A percentile compares a stretch with the other conserved stretches of the same genome.
These are phyloP conservation scores for Nemotelus pantherinus DNA, from an alignment of 2,888 invertebrate genomes.

Conservation along the genomic window DNA sequence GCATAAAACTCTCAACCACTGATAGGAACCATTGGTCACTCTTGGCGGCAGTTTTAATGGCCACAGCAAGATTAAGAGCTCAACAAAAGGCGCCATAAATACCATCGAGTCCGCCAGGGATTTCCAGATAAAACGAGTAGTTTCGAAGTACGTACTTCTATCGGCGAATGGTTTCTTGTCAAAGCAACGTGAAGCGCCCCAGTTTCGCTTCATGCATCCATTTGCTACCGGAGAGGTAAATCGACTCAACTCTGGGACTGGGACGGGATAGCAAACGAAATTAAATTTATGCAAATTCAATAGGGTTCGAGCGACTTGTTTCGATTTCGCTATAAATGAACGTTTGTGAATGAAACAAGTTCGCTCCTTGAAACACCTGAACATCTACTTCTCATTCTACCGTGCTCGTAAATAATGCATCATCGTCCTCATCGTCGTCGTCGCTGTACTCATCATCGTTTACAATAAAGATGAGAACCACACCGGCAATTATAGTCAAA, in stretches of 20 bases:
- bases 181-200: conserved; percentile 19
- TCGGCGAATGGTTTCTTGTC: conserved; percentile 21
- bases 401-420: conserved; percentile 38
- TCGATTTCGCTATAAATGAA: conserved; percentile 8
- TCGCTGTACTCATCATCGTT: conserved; percentile 11
- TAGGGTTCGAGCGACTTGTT: conserved; percentile 17
- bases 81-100: conserved; percentile 45
- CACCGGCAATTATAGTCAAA: conserved; percentile 47
- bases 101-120: conserved; percentile 38
- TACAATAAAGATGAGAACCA: conserved; percentile 38
- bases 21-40: conserved; percentile 27
- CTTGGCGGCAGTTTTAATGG: conserved; percentile 32
- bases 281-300: conserved; percentile 36
- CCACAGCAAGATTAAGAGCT: conserved; percentile 43
- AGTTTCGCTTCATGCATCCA: conserved; percentile 15
- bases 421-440: conserved; percentile 22
- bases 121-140: conserved; percentile 19
- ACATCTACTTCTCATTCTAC: conserved; percentile 13
- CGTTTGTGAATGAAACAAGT: conserved; percentile 15
- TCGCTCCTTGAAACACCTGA: conserved; percentile 28
- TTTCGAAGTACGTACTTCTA: conserved; percentile 1
- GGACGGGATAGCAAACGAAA: conserved; percentile 10
- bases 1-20: conserved; percentile 37
- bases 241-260: no score
- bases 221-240: not conserved